Evolutionary conservation across 2,797 vertebrate species (phyloP).

Genomic region (Pyrocephalus nanus): DNA sequence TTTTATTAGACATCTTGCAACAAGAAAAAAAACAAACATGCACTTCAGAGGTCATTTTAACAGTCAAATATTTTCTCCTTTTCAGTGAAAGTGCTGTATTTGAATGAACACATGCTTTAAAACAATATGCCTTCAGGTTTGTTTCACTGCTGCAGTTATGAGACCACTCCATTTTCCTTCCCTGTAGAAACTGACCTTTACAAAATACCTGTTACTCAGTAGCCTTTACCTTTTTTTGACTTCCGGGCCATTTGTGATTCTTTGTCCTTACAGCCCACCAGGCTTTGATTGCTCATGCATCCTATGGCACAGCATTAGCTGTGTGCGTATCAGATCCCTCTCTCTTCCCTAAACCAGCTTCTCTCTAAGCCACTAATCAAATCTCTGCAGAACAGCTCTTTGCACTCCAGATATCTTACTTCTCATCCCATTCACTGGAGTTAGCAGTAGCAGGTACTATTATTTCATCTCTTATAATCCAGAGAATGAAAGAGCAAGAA

Average conservation of each 20-base stretch:
- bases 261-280: not conserved
- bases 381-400: not conserved
- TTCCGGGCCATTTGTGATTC: not conserved
- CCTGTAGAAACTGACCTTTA: not conserved
- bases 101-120: not conserved
- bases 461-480: not conserved
- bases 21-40: constrained; percentile 1
- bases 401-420: not conserved
- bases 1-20: constrained; percentile 50
- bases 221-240: not conserved
- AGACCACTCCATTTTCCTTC: not conserved
- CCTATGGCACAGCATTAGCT: not conserved
- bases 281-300: not conserved
- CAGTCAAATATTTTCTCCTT: not conserved
- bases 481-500: not conserved
- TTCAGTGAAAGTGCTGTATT: not conserved
- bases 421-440: not conserved
- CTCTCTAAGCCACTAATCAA: not conserved
- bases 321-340: not conserved
- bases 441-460: not conserved
- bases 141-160: not conserved
- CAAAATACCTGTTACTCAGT: not conserved
- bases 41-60: not conserved
- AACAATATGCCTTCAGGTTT: not conserved
- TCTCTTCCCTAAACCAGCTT: not conserved